Percentiles rank a stretch among this genome's conserved stretches.
phyloP scores from a whole-genome alignment of 2,888 invertebrate species.

The Clanis bilineata region DNA sequence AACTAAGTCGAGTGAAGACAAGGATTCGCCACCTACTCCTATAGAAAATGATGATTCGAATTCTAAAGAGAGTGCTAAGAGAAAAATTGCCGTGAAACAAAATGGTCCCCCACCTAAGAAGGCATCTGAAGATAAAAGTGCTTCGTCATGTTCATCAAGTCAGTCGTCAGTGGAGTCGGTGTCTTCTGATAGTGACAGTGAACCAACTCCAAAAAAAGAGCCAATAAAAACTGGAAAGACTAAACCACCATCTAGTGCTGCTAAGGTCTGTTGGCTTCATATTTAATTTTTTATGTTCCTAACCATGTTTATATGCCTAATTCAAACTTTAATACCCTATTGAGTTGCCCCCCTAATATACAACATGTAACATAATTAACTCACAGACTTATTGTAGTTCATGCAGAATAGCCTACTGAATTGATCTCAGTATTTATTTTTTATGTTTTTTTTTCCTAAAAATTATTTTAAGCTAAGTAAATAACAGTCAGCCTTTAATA shows the following conservation, averaged over 20 bases:
- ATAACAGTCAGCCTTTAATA: too few species aligned
- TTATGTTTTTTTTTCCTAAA: too few species aligned
- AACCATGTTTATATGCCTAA: too few species aligned
- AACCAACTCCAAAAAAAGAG: slow-evolving; percentile 61
- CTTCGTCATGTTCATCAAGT: slow-evolving; percentile 71
- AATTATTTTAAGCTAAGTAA: too few species aligned
- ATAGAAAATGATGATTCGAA: slow-evolving; percentile 61
- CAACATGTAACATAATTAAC: too few species aligned
- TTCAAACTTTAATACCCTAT: too few species aligned
- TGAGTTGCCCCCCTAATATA: too few species aligned
- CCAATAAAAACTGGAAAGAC: slow-evolving; percentile 61
- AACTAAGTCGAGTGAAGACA: slow-evolving; percentile 69
- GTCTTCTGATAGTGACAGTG: slow-evolving; percentile 72
- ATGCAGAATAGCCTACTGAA: too few species aligned
- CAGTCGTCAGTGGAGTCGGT: slow-evolving; percentile 73
- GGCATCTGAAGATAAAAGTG: slow-evolving; percentile 64
- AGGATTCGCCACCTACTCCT: slow-evolving; percentile 48
- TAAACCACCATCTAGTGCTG: slow-evolving; percentile 50
- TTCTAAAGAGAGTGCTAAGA: slow-evolving; percentile 60
- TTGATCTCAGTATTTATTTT: too few species aligned
- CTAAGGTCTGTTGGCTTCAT: slow-evolving; percentile 43
- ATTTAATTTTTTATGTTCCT: background rate
- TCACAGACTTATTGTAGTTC: too few species aligned
- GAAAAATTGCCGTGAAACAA: slow-evolving; percentile 57
- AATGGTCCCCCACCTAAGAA: slow-evolving; percentile 73